A percentile compares a stretch with the other conserved stretches of the same genome.
Conservation (phyloP, 2,888 invertebrate genomes). For the Oligia fasciuncula region DNA sequence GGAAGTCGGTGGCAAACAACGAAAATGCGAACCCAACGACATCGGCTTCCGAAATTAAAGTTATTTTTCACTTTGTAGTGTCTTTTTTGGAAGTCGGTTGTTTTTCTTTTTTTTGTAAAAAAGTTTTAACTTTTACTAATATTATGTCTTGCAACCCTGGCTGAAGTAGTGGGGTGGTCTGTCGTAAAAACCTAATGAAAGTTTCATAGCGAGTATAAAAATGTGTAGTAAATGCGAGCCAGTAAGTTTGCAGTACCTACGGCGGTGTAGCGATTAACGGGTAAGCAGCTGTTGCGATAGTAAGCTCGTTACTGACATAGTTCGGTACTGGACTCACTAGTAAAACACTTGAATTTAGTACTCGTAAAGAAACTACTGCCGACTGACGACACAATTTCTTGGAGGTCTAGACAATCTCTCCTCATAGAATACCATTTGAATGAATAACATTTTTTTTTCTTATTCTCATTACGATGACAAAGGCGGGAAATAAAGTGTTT, state of each 20-base stretch:
- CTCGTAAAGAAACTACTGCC: not conserved
- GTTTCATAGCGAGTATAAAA: slow-evolving; percentile 66
- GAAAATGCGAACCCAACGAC: no score
- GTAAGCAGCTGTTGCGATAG: slow-evolving; percentile 21
- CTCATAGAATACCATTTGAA: not conserved
- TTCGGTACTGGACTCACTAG: slow-evolving; percentile 5
- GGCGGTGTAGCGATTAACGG: slow-evolving; percentile 13
- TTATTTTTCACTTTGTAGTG: no score
- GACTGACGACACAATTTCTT: not conserved
- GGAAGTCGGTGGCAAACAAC: no score
- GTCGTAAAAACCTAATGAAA: slow-evolving; percentile 70
- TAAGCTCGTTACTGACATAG: slow-evolving; percentile 9
- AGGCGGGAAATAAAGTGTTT: not conserved
- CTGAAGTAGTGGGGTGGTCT: slow-evolving; percentile 11
- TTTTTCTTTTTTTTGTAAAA: no score
- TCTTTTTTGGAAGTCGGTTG: no score
- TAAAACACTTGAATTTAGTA: slow-evolving; percentile 1
- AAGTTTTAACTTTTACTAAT: not conserved
- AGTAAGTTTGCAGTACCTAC: slow-evolving; percentile 28
- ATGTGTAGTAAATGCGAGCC: slow-evolving; percentile 53
- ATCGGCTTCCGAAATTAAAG: no score
- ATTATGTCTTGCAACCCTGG: slow-evolving; percentile 37
- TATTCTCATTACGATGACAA: not conserved
- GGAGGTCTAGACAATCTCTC: not conserved
- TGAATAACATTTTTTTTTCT: not conserved